Conservation (phyloP, 2,888 invertebrate genomes). For the Brachycybe producta region DNA sequence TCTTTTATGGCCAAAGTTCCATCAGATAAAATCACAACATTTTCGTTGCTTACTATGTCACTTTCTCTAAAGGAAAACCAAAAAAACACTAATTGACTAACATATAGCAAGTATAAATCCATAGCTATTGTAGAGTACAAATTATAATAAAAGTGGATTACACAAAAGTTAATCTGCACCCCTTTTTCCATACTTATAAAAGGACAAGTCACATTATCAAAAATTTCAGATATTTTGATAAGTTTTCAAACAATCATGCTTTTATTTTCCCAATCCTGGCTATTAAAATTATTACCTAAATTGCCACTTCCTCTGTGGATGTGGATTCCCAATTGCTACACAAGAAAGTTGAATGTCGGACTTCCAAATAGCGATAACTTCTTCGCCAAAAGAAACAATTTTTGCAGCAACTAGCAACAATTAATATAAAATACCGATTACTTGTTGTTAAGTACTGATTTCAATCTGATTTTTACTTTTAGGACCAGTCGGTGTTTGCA, state of each 20-base stretch:
- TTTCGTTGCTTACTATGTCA: too few species aligned
- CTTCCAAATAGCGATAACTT: conserved; percentile 41
- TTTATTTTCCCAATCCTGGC: too few species aligned
- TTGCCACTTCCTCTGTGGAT: conserved; percentile 70
- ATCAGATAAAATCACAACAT: conserved; percentile 43
- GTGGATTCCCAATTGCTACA: conserved; percentile 81
- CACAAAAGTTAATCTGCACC: too few species aligned
- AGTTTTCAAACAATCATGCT: too few species aligned
- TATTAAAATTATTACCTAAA: conserved; percentile 4
- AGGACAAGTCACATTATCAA: too few species aligned
- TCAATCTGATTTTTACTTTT: conserved; percentile 9
- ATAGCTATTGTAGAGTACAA: too few species aligned
- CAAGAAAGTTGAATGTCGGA: conserved; percentile 85
- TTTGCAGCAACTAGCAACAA: conserved; percentile 65
- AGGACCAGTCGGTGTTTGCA: conserved; percentile 17
- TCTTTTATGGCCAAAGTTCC: conserved; percentile 82
- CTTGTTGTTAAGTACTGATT: conserved; percentile 17
- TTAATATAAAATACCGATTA: not conserved
- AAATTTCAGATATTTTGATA: too few species aligned
- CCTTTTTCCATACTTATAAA: too few species aligned
- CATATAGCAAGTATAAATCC: too few species aligned
- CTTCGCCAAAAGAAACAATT: conserved; percentile 62
- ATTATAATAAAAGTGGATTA: too few species aligned
- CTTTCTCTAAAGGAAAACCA: too few species aligned
- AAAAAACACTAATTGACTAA: too few species aligned